Percentiles rank a stretch among this genome's conserved stretches.
Evolutionary conservation across 1,140 invertebrate genomes (phyloP).

Genomic region (Drosophila ambigua): DNA sequence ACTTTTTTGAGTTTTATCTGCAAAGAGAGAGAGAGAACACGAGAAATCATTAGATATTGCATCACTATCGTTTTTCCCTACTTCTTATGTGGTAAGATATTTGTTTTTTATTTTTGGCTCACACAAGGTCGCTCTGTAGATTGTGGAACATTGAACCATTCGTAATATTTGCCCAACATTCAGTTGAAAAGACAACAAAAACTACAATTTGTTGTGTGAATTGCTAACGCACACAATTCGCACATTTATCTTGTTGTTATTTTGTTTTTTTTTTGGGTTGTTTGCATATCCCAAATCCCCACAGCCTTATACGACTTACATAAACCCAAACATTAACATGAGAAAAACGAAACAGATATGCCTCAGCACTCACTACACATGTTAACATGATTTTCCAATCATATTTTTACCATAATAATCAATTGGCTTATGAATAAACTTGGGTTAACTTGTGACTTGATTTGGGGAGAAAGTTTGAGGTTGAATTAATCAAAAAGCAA

Average conservation of each 20-base stretch:
- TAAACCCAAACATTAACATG: conserved; percentile 21
- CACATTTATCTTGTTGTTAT: conserved; percentile 54
- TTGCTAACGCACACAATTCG: conserved; percentile 68
- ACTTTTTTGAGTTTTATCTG: conserved; percentile 97
- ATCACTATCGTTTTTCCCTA: conserved; percentile 31
- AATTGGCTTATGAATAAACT: conserved; percentile 15
- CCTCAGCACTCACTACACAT: conserved; percentile 20
- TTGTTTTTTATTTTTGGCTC: conserved; percentile 4
- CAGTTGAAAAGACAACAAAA: conserved; percentile 34
- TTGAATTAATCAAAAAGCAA: background rate
- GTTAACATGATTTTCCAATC: conserved; percentile 57
- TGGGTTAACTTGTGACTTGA: background rate
- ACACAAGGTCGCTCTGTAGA: conserved; percentile 45
- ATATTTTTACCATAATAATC: conserved; percentile 17
- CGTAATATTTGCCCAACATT: conserved; percentile 18
- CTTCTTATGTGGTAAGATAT: conserved; percentile 7
- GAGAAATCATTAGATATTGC: conserved; percentile 49
- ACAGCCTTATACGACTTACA: conserved; percentile 47
- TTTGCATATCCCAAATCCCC: conserved; percentile 42
- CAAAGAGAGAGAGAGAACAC: conserved; percentile 47
- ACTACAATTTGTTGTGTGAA: conserved; percentile 52
- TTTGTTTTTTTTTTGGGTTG: conserved; percentile 4
- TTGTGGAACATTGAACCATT: conserved; percentile 23
- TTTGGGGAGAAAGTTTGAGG: conserved; percentile 13
- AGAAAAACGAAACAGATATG: conserved; percentile 22